phyloP scores from a whole-genome alignment of 2,888 invertebrate genomes.

The Pristionchus entomophagus region DNA sequence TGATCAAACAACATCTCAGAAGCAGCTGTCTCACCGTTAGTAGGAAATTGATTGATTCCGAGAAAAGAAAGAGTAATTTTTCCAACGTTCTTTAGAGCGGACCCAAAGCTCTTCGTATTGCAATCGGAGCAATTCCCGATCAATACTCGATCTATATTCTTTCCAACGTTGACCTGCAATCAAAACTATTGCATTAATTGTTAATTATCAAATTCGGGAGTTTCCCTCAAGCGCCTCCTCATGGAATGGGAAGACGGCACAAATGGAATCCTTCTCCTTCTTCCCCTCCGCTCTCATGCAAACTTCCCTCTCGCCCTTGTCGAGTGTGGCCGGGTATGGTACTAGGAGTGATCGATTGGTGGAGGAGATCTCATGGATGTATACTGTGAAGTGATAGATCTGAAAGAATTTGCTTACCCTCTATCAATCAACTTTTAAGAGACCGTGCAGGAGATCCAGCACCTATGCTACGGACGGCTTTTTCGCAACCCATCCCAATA shows the following conservation, averaged over 20 bases:
- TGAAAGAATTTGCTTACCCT: too few relatives aligned
- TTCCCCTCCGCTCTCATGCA: constrained; percentile 69
- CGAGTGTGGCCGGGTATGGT: constrained; percentile 60
- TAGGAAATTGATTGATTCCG: not conserved
- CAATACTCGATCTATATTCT: constrained; percentile 59
- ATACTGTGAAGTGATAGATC: constrained; percentile 69
- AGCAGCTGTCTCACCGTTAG: not conserved
- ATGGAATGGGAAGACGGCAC: constrained; percentile 63
- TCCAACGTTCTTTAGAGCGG: too few relatives aligned
- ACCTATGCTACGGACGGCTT: too few relatives aligned
- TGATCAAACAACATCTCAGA: not conserved
- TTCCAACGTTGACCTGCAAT: constrained; percentile 59
- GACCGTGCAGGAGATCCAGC: too few relatives aligned
- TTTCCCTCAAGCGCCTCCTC: constrained; percentile 61
- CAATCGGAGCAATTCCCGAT: constrained; percentile 67
- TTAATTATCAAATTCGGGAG: not conserved
- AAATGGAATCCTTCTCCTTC: constrained; percentile 61
- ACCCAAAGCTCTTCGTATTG: too few relatives aligned
- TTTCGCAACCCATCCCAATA: too few relatives aligned
- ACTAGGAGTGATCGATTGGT: constrained; percentile 63
- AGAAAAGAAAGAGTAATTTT: constrained; percentile 54
- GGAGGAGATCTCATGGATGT: constrained; percentile 64
- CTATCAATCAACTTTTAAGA: too few relatives aligned
- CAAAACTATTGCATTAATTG: not conserved
- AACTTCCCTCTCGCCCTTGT: constrained; percentile 51